phyloP scores from a whole-genome alignment of 2,113 vertebrate genomes.

The Paracanthobrama guichenoti region DNA sequence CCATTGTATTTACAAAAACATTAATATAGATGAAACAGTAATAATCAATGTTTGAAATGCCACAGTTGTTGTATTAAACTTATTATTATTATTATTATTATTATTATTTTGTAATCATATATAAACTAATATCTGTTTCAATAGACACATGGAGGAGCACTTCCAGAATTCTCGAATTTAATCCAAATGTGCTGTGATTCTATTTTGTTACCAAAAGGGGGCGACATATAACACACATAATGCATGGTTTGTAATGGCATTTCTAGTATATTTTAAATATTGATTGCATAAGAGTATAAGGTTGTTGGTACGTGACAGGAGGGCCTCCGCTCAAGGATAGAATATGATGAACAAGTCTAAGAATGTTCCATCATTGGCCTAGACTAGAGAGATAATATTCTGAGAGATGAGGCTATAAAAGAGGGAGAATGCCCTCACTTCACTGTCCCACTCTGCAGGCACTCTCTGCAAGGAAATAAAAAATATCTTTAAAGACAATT shows the following conservation, averaged over 20 bases:
- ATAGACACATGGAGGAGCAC: neutral
- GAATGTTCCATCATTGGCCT: neutral
- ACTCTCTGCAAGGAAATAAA: too few species aligned
- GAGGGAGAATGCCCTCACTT: neutral
- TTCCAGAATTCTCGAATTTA: neutral
- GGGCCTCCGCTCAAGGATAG: neutral
- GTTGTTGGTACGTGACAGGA: neutral
- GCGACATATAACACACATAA: slow-evolving; percentile 50
- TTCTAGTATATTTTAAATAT: too few species aligned
- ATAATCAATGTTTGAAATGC: neutral
- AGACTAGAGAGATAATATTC: neutral
- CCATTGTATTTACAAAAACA: neutral
- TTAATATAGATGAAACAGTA: neutral
- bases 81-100: too few species aligned
- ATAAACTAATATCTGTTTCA: neutral
- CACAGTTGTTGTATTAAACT: neutral
- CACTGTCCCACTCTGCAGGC: too few species aligned
- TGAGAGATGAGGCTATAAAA: neutral
- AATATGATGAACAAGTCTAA: neutral
- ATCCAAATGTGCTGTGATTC: slow-evolving; percentile 38
- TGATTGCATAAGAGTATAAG: too few species aligned
- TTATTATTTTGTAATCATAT: too few species aligned
- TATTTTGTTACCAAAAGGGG: slow-evolving; percentile 60
- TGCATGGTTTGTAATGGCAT: too few species aligned
- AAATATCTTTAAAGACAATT: too few species aligned